A percentile compares a stretch with the other conserved stretches of the same genome.
Conservation (phyloP, 2,888 invertebrate genomes). For the Acrobasis consociella region DNA sequence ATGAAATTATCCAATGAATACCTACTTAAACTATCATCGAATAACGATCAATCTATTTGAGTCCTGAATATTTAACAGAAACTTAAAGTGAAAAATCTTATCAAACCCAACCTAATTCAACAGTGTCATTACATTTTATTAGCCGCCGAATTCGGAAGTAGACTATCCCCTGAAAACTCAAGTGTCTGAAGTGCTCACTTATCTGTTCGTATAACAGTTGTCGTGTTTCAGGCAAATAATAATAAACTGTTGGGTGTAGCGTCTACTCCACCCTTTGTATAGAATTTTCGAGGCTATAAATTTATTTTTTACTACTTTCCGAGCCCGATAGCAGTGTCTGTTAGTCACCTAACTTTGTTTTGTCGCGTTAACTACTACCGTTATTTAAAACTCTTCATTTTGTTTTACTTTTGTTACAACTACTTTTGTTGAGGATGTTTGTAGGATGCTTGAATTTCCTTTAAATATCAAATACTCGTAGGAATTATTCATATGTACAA, state of each 20-base stretch:
- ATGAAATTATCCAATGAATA: no score
- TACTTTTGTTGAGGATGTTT: background rate
- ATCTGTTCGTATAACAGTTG: constrained; percentile 59
- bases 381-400: constrained; percentile 12
- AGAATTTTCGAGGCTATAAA: constrained; percentile 46
- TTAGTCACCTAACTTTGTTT: constrained; percentile 21
- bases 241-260: constrained; percentile 55
- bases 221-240: constrained; percentile 64
- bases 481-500: no score
- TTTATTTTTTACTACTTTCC: constrained; percentile 38
- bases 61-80: background rate
- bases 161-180: constrained; percentile 32
- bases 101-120: background rate
- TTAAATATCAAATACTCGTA: no score
- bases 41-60: background rate
- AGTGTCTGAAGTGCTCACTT: constrained; percentile 47
- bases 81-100: background rate
- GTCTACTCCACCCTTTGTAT: constrained; percentile 44
- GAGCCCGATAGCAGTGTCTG: constrained; percentile 25
- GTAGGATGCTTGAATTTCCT: background rate
- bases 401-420: constrained; percentile 7
- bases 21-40: no score
- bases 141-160: constrained; percentile 24
- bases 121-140: constrained; percentile 8
- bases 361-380: constrained; percentile 4